These are phyloP conservation scores for Bungarus multicinctus DNA, from an alignment of 2,113 vertebrate genomes.

Conservation along the genomic window DNA sequence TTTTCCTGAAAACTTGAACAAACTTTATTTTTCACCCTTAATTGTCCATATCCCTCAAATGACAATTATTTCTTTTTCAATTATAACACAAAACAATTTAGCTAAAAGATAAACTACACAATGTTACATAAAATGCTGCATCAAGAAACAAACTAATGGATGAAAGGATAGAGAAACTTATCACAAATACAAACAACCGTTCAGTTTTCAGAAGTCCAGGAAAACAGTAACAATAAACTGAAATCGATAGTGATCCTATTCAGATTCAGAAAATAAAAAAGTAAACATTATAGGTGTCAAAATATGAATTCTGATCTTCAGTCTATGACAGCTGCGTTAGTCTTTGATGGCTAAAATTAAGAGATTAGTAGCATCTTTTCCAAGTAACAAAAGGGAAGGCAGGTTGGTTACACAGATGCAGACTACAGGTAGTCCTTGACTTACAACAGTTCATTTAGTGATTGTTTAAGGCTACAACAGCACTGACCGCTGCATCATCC, in stretches of 20 bases:
- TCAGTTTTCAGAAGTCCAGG: not conserved
- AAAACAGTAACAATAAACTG: not conserved
- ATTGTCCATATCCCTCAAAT: not conserved
- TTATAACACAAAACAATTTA: not conserved
- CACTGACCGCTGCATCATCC: not conserved
- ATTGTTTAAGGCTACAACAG: not conserved
- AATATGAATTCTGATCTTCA: not conserved
- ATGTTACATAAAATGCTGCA: not conserved
- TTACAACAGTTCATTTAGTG: not conserved
- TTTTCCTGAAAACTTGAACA: not conserved
- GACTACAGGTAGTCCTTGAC: not conserved
- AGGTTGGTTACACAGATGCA: not conserved
- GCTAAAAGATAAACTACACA: not conserved
- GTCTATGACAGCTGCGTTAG: not conserved
- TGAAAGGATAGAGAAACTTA: not conserved
- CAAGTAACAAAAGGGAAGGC: not conserved
- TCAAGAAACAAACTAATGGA: not conserved
- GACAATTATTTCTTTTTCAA: not conserved
- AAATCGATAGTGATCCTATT: not conserved
- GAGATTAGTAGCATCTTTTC: not conserved
- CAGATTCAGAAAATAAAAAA: not conserved
- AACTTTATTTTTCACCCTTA: not conserved
- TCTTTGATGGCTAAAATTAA: not conserved
- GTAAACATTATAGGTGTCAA: not conserved
- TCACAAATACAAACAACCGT: too few relatives aligned